A percentile compares a stretch with the other conserved stretches of the same genome.
Evolutionary conservation across 2,113 vertebrate species (phyloP).

Genomic region (Laticauda laticaudata): DNA sequence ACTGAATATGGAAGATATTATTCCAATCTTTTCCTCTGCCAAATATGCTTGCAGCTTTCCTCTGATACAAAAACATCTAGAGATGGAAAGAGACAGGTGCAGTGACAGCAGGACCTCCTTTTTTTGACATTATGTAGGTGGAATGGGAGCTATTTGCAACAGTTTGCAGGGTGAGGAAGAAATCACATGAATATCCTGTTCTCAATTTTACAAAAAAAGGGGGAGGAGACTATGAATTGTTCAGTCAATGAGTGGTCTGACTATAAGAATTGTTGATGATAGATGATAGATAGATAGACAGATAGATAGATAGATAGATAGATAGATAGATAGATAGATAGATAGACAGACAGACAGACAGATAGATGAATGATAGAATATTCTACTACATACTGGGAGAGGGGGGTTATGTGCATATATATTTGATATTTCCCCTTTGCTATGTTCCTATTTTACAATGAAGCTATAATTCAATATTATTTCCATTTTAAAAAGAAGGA

Average conservation of each 20-base stretch:
- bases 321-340: no score
- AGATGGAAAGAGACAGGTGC: constrained; percentile 15
- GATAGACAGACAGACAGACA: no score
- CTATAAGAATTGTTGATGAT: no score
- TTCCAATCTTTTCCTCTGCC: not conserved
- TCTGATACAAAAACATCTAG: constrained; percentile 9
- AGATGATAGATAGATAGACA: no score
- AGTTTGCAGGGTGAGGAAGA: constrained; percentile 4
- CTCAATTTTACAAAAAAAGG: not conserved
- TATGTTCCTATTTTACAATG: not conserved
- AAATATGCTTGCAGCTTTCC: not conserved
- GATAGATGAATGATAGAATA: no score
- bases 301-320: no score
- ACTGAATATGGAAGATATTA: not conserved
- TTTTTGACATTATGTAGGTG: constrained; percentile 34
- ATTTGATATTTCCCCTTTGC: not conserved
- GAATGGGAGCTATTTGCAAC: not conserved
- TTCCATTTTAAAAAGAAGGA: not conserved
- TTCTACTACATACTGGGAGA: not conserved
- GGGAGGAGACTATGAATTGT: not conserved
- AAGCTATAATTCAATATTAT: not conserved
- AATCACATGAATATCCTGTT: constrained; percentile 8
- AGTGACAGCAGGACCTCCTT: constrained; percentile 2
- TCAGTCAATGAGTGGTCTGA: not conserved
- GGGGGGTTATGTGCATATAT: not conserved